Conservation (phyloP, 2,888 invertebrate genomes). For the Prosopocoilus inquinatus region DNA sequence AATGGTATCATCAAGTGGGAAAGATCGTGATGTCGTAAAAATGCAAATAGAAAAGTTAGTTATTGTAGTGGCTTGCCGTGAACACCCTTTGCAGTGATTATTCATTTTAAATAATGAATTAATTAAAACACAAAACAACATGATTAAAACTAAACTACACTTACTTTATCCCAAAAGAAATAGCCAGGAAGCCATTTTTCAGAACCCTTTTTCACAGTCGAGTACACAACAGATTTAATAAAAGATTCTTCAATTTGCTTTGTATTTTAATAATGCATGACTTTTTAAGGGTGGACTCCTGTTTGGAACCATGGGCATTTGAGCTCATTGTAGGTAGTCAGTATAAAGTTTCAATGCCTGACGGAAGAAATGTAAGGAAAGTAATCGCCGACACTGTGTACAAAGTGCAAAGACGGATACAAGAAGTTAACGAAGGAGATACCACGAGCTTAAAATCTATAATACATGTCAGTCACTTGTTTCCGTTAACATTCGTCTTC, state of each 20-base stretch:
- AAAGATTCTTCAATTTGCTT: not conserved
- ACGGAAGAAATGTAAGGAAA: conserved; percentile 69
- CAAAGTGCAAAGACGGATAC: conserved; percentile 63
- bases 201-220: too few relatives aligned
- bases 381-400: conserved; percentile 61
- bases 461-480: conserved; percentile 39
- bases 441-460: conserved; percentile 64
- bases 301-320: conserved; percentile 56
- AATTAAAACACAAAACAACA: too few relatives aligned
- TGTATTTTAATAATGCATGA: conserved; percentile 17
- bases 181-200: too few relatives aligned
- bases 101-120: too few relatives aligned
- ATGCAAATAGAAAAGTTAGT: too few relatives aligned
- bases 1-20: too few relatives aligned
- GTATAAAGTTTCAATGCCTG: conserved; percentile 52
- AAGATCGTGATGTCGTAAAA: too few relatives aligned
- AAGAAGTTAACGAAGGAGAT: conserved; percentile 71
- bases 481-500: conserved; percentile 4
- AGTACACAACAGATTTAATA: too few relatives aligned
- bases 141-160: too few relatives aligned
- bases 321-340: conserved; percentile 53
- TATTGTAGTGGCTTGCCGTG: too few relatives aligned
- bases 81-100: too few relatives aligned
- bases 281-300: conserved; percentile 57
- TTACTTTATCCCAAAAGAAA: too few relatives aligned